These are phyloP conservation scores for Hypena proboscidalis DNA, from an alignment of 2,888 invertebrate species.

Conservation along the genomic window DNA sequence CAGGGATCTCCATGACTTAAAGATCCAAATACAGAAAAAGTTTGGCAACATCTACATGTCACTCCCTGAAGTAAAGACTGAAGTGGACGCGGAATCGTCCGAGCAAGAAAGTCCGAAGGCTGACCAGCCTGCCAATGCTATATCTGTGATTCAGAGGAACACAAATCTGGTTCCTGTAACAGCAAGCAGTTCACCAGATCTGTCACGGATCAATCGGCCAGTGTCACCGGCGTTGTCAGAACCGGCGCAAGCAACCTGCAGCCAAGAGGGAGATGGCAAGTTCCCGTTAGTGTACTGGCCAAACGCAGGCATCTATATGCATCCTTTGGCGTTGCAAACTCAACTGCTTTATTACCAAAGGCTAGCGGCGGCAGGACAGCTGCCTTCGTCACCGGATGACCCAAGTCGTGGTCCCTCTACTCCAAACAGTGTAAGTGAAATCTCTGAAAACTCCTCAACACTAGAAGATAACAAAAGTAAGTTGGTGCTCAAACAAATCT, in stretches of 20 bases:
- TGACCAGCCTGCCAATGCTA: conserved; percentile 73
- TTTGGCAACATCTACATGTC: conserved; percentile 87
- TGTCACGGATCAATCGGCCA: conserved; percentile 58
- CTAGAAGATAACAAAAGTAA: conserved; percentile 75
- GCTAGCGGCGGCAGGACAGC: conserved; percentile 84
- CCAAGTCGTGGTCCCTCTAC: conserved; percentile 58
- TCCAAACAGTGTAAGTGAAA: conserved; percentile 64
- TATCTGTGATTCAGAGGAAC: conserved; percentile 78
- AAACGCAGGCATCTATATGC: conserved; percentile 88
- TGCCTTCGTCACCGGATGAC: conserved; percentile 71
- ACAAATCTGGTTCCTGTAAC: conserved; percentile 67
- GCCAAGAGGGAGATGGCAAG: conserved; percentile 65
- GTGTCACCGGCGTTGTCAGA: conserved; percentile 72
- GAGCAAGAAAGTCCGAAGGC: conserved; percentile 78
- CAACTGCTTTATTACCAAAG: conserved; percentile 91
- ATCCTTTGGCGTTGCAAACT: conserved; percentile 90
- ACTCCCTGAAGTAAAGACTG: conserved; percentile 85
- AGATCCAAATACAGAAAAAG: conserved; percentile 87
- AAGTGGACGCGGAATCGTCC: conserved; percentile 78
- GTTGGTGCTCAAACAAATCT: conserved; percentile 77
- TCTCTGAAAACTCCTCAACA: conserved; percentile 61
- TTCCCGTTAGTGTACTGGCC: conserved; percentile 87
- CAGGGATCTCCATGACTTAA: conserved; percentile 89
- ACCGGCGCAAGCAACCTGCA: conserved; percentile 68
- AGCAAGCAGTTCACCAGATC: conserved; percentile 76